Evolutionary conservation across 2,797 vertebrate species (phyloP).

Genomic region (Caiman crocodilus): DNA sequence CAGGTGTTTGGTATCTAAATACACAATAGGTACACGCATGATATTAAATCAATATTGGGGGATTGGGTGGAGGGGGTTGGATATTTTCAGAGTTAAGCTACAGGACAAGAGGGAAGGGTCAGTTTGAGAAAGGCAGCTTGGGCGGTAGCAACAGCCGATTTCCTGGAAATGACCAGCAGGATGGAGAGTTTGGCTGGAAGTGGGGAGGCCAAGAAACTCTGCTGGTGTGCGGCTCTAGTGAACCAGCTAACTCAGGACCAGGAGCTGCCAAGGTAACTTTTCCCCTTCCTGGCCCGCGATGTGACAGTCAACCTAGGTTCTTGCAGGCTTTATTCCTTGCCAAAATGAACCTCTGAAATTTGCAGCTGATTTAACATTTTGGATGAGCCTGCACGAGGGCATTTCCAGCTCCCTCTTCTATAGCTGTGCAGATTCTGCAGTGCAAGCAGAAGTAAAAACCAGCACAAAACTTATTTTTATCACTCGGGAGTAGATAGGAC

Average conservation of each 20-base stretch:
- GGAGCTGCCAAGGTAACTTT: neutral
- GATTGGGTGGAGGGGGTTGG: neutral
- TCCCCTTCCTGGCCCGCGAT: neutral
- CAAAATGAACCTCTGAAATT: neutral
- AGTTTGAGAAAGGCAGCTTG: neutral
- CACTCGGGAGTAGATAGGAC: neutral
- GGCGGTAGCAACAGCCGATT: neutral
- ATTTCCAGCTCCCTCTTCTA: neutral
- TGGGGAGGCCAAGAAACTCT: neutral
- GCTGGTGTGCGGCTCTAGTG: neutral
- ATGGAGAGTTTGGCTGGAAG: constrained; percentile 31
- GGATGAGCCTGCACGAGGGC: neutral
- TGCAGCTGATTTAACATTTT: neutral
- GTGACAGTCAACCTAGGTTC: neutral
- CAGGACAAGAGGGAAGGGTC: neutral
- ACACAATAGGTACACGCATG: neutral
- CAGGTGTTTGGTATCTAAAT: neutral
- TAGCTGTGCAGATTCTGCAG: neutral
- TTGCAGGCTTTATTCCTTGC: neutral
- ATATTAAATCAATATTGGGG: neutral
- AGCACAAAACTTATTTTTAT: neutral
- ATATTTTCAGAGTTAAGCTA: neutral
- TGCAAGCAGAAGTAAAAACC: neutral
- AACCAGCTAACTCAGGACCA: neutral
- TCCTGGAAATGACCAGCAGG: neutral